These are phyloP conservation scores for Corvus cornix DNA, from an alignment of 2,113 vertebrate species.

Conservation along the genomic window DNA sequence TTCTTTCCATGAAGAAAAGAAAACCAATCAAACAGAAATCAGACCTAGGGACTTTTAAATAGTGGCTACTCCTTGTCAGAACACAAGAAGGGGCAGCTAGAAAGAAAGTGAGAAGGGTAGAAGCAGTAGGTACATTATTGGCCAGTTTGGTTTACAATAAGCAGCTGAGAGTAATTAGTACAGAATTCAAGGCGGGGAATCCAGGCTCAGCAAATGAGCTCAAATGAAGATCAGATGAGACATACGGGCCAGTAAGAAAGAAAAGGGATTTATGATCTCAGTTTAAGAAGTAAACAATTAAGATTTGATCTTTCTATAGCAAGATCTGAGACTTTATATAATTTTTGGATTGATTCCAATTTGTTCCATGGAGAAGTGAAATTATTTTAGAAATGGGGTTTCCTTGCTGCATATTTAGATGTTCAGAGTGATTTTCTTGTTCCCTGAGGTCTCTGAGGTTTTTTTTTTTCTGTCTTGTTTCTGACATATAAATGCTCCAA, in stretches of 20 bases:
- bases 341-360: neutral
- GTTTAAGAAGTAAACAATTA: neutral
- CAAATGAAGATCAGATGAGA: neutral
- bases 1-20: neutral
- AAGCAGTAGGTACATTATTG: neutral
- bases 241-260: neutral
- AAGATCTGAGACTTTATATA: neutral
- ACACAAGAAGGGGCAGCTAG: neutral
- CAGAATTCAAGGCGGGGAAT: neutral
- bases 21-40: neutral
- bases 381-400: neutral
- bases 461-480: neutral
- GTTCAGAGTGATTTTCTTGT: neutral
- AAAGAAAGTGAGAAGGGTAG: neutral
- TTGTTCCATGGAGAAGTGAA: neutral
- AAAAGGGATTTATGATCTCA: neutral
- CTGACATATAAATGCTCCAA: neutral
- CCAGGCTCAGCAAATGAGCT: neutral
- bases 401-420: neutral
- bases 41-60: neutral
- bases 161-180: neutral
- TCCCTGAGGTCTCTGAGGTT: neutral
- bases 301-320: neutral
- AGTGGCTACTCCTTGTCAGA: neutral
- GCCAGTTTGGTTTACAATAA: neutral